These are phyloP conservation scores for Antechinus flavipes DNA, from an alignment of 2,113 vertebrate species.

Conservation along the genomic window DNA sequence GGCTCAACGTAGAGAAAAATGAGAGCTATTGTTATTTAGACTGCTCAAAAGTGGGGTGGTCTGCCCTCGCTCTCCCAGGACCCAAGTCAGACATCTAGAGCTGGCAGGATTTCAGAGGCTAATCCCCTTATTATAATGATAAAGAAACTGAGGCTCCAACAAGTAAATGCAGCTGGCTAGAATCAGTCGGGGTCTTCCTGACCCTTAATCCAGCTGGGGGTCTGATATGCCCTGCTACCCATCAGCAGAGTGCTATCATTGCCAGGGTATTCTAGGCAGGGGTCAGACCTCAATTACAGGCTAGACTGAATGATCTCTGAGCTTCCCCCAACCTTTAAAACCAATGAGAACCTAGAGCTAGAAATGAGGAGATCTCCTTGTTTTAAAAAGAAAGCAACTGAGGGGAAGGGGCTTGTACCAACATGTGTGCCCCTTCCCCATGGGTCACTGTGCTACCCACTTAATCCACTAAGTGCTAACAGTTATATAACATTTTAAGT, in stretches of 20 bases:
- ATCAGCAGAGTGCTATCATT: not conserved
- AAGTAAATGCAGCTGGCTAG: not conserved
- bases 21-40: not conserved
- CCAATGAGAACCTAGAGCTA: not conserved
- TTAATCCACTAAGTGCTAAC: not conserved
- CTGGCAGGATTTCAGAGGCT: not conserved
- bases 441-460: not conserved
- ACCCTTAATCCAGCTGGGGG: not conserved
- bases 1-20: not conserved
- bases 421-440: not conserved
- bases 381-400: not conserved
- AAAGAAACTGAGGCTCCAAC: not conserved
- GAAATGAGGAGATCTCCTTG: not conserved
- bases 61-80: not conserved
- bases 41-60: not conserved
- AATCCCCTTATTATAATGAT: not conserved
- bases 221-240: not conserved
- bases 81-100: not conserved
- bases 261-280: not conserved
- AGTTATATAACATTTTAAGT: not conserved
- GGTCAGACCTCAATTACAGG: not conserved
- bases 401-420: not conserved
- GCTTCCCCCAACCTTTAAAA: not conserved
- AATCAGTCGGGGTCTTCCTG: not conserved
- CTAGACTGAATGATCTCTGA: not conserved